Conservation (phyloP, 2,113 vertebrate species). For the Mastomys natalensis region DNA sequence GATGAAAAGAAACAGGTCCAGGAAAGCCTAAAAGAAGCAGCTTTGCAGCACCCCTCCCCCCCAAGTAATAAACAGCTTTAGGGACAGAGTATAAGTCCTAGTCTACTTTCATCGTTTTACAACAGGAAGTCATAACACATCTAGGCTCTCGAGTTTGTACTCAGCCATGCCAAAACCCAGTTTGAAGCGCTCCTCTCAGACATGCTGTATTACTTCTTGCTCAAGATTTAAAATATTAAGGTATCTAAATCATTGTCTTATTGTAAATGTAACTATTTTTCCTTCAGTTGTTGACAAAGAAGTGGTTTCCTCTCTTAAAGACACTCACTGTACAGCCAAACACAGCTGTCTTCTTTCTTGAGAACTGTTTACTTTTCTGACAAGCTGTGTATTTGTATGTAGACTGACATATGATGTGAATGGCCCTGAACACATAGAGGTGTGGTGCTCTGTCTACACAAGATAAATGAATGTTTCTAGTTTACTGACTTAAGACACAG, state of each 20-base stretch:
- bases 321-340: conserved; percentile 82
- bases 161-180: conserved; percentile 84
- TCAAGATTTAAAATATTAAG: conserved; percentile 74
- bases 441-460: conserved; percentile 51
- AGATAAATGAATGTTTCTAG: conserved; percentile 29
- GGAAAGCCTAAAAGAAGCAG: conserved; percentile 78
- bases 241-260: conserved; percentile 84
- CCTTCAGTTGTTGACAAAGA: conserved; percentile 79
- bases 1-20: conserved; percentile 67
- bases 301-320: conserved; percentile 84
- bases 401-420: conserved; percentile 74
- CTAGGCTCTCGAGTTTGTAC: conserved; percentile 82
- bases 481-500: conserved; percentile 65
- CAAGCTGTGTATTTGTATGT: conserved; percentile 80
- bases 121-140: conserved; percentile 72
- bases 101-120: conserved; percentile 69
- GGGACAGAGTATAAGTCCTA: conserved; percentile 76
- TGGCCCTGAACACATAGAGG: conserved; percentile 58
- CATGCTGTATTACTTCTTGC: conserved; percentile 75
- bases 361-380: conserved; percentile 77
- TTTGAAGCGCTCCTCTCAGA: conserved; percentile 76
- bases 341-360: conserved; percentile 81
- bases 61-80: conserved; percentile 74
- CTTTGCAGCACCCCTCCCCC: conserved; percentile 48
- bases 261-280: conserved; percentile 83